Base-by-base conservation (phyloP, 2,888 invertebrate species). In the Panzeria rudis region DNA sequence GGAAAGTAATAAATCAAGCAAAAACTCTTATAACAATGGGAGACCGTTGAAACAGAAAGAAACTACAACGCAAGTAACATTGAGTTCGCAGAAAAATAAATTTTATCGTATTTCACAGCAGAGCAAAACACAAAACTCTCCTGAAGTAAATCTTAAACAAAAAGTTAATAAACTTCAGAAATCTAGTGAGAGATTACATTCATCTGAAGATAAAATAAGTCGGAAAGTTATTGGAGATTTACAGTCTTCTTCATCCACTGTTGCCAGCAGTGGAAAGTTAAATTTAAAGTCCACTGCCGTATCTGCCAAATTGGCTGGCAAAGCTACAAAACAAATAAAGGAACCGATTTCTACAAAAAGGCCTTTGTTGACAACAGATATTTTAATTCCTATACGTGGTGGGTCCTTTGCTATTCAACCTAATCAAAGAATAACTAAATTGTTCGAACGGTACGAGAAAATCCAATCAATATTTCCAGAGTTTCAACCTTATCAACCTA, bases 381-480 rank as follows among this genome's bases (percentile, higher is more conserved):
- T 72, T 17, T 32, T 64, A 17, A 47, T 38, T 77, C 56, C 86
- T 73, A 76, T 80, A 72, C 72, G 79, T 35, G 23, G 77, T 52
- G 59, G 59, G 56, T 59, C 86, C 15, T n/a, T 61, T 66, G 32
- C 73, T 71, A n/a, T 83, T 78, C 64, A 80, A 75, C 76, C 76
- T 25, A 93, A 93, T 84, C 92, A 92, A 71, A 95, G 95, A 91
- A 95, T 96, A 92, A 95, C 95, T 23, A 95, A 94, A 88, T 93
- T 95, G 78, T 96, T 96, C 92, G 95, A 95, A 91, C 95, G 95
- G 89, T 96, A 96, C 91, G 95, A 95, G 87, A 96, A 96, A 93
- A 95, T 96, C 87, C 95, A 96, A 91, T 94, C 95, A 89, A 95
- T 96, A 87, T 96, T 96, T 91, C 97, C 96, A 3, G 95, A 95